Conservation (phyloP, 2,797 vertebrate species). For the Necrosyrtes monachus region DNA sequence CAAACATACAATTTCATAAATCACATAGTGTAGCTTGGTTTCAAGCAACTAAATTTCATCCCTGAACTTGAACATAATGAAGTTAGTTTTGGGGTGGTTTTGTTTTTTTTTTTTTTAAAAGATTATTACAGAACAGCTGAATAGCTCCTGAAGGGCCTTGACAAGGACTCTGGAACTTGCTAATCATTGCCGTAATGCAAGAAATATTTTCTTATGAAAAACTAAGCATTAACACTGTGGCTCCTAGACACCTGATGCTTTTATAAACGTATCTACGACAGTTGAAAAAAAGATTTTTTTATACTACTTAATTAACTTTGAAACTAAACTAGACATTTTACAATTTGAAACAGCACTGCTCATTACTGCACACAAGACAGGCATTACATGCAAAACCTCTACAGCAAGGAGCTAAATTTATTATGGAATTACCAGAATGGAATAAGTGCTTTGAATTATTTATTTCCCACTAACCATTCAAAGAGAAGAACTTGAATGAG, state of each 20-base stretch:
- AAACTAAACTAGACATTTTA: background rate
- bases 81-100: background rate
- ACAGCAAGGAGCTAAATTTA: background rate
- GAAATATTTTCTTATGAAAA: background rate
- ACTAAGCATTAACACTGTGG: background rate
- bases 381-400: background rate
- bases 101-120: background rate
- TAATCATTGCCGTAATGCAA: background rate
- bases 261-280: background rate
- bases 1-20: background rate
- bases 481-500: background rate
- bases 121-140: background rate
- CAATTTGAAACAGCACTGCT: background rate
- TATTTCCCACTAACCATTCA: background rate
- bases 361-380: background rate
- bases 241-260: background rate
- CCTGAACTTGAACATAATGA: background rate
- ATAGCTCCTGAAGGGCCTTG: background rate
- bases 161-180: background rate
- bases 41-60: background rate
- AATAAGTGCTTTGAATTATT: conserved; percentile 37
- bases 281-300: background rate
- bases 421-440: background rate
- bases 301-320: background rate
- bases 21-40: background rate